Evolutionary conservation across 2,888 invertebrate genomes (phyloP).

Genomic region (Osmoderma eremita): DNA sequence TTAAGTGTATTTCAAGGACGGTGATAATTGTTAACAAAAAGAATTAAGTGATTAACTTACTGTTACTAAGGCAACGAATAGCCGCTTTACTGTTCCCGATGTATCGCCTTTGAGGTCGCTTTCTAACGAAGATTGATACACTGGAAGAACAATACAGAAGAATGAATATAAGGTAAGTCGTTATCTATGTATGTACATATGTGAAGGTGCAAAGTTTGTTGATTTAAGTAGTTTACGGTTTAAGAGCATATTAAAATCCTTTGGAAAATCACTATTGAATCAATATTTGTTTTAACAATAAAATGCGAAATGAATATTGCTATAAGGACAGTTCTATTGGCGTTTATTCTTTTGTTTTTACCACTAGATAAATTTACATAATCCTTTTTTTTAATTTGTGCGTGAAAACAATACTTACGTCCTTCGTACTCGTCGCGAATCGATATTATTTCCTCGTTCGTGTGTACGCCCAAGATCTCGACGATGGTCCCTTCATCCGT

Average conservation of each 20-base stretch:
- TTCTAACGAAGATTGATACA: slow-evolving; percentile 82
- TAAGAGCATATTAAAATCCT: not conserved
- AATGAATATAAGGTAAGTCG: slow-evolving; percentile 22
- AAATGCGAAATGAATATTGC: too few species aligned
- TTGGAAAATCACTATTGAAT: too few species aligned
- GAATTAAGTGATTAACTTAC: slow-evolving; percentile 52
- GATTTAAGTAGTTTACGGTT: not conserved
- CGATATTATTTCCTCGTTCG: slow-evolving; percentile 82
- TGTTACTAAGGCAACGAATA: slow-evolving; percentile 85
- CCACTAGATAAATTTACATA: too few species aligned
- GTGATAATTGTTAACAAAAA: not conserved
- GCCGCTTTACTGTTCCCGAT: slow-evolving; percentile 88
- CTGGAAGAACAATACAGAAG: slow-evolving; percentile 65
- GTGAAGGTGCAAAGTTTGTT: too few species aligned
- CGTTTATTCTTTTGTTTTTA: too few species aligned
- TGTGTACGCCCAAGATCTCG: slow-evolving; percentile 86
- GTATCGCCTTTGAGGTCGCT: slow-evolving; percentile 87
- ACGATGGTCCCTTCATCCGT: slow-evolving; percentile 85
- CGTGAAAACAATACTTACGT: slow-evolving; percentile 68
- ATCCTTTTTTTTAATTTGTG: not conserved
- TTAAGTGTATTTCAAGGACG: too few species aligned
- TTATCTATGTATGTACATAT: too few species aligned
- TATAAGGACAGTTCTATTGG: too few species aligned
- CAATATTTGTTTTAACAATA: too few species aligned
- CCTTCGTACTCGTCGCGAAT: slow-evolving; percentile 81